Evolutionary conservation across 2,888 invertebrate species (phyloP).

Genomic region (Lumbricus terrestris): DNA sequence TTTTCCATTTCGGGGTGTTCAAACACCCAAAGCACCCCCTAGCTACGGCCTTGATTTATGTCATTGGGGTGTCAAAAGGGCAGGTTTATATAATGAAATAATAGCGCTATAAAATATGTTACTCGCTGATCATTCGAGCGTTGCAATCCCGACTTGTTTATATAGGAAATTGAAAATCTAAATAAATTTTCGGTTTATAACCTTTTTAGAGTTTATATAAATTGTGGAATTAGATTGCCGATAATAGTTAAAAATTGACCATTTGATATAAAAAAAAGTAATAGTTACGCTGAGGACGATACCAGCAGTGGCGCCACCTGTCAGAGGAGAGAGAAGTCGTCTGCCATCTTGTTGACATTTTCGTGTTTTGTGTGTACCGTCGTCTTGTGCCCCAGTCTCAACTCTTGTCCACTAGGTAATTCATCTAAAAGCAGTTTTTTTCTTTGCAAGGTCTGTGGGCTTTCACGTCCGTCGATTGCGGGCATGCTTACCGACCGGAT

Average conservation of each 20-base stretch:
- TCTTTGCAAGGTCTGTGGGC: not conserved
- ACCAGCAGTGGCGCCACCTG: slow-evolving; percentile 7
- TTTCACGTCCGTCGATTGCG: not conserved
- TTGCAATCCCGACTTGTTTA: not conserved
- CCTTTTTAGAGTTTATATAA: not conserved
- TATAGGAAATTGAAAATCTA: not conserved
- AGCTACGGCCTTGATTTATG: too few species aligned
- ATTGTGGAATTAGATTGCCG: not conserved
- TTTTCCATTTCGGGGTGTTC: too few species aligned
- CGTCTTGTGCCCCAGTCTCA: slow-evolving; percentile 1
- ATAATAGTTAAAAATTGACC: not conserved
- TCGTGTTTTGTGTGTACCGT: slow-evolving; percentile 19
- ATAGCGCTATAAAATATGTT: not conserved
- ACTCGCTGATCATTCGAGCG: not conserved
- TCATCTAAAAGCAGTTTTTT: not conserved
- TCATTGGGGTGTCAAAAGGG: not conserved
- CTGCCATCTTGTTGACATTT: slow-evolving; percentile 19
- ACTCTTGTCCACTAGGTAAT: slow-evolving; percentile 14
- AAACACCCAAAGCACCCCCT: too few species aligned
- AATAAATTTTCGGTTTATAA: not conserved
- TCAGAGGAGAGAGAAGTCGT: slow-evolving; percentile 15
- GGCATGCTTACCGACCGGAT: not conserved
- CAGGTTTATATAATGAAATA: too few species aligned
- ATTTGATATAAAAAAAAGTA: not conserved
- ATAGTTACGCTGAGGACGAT: not conserved